These are phyloP conservation scores for Eristalis tenax DNA, from an alignment of 2,888 invertebrate species.

Conservation along the genomic window DNA sequence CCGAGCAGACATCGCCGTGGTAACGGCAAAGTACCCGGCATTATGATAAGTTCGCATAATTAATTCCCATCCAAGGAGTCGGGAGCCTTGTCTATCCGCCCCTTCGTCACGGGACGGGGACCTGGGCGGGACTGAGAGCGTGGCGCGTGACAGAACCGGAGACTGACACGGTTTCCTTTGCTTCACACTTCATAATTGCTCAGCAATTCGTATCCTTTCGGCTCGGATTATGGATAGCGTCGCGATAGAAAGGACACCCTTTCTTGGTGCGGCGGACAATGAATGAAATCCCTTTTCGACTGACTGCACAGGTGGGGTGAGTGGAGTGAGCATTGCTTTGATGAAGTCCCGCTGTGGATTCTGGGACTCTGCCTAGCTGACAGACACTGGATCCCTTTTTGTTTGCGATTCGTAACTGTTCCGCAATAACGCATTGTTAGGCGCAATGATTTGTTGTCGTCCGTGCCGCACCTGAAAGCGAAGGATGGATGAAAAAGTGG, in stretches of 20 bases:
- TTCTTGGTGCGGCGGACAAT: constrained; percentile 26
- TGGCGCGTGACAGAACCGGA: constrained; percentile 2
- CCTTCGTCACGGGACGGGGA: constrained; percentile 18
- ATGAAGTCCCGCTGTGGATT: constrained; percentile 20
- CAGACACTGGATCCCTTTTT: not conserved
- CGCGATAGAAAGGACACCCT: not conserved
- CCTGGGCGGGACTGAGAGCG: constrained; percentile 5
- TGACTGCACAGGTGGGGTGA: constrained; percentile 50
- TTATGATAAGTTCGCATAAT: constrained; percentile 68
- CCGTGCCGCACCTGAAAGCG: not conserved
- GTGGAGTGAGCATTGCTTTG: constrained; percentile 44
- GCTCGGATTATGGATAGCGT: constrained; percentile 21
- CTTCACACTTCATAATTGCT: constrained; percentile 65
- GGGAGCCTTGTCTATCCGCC: not conserved
- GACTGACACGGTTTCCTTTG: constrained; percentile 28
- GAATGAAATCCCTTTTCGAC: constrained; percentile 38
- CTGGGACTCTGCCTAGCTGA: not conserved
- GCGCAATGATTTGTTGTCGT: constrained; percentile 42
- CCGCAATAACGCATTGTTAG: constrained; percentile 25
- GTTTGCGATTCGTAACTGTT: constrained; percentile 17
- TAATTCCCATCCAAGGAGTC: constrained; percentile 51
- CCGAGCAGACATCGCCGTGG: constrained; percentile 29
- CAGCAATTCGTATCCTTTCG: constrained; percentile 61
- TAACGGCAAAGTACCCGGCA: constrained; percentile 46
- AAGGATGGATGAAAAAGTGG: constrained; percentile 14